Percentiles rank a stretch among this genome's conserved stretches.
These are phyloP conservation scores for Tapirus terrestris DNA, from an alignment of 2,113 vertebrate genomes.

Conservation along the genomic window DNA sequence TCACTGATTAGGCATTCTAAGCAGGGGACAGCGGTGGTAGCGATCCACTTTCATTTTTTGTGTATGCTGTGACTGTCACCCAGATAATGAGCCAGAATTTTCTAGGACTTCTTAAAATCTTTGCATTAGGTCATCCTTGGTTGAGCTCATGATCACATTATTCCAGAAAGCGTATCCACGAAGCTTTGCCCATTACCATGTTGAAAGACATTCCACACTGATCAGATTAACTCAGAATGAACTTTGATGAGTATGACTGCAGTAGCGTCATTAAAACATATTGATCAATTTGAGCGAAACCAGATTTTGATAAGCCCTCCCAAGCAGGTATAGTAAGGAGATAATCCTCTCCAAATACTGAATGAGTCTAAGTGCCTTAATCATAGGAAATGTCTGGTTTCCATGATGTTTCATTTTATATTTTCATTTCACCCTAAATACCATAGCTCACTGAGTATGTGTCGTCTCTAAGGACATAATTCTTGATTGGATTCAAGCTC, in stretches of 20 bases:
- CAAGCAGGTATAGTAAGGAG: not conserved
- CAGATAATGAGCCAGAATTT: not conserved
- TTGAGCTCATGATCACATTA: too few species aligned
- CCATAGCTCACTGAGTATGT: not conserved
- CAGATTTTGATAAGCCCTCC: not conserved
- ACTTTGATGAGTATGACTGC: fast-evolving
- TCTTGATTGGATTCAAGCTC: not conserved
- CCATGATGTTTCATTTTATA: fast-evolving
- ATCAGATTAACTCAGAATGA: not conserved
- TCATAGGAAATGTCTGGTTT: not conserved
- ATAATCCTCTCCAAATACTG: not conserved
- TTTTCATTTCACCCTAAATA: too few species aligned
- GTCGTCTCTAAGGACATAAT: too few species aligned
- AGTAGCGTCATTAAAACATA: not conserved
- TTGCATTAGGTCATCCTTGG: too few species aligned
- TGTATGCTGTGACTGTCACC: not conserved
- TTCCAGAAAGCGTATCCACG: not conserved
- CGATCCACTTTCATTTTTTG: not conserved
- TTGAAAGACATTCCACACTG: not conserved
- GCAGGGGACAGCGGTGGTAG: not conserved
- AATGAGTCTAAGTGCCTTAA: fast-evolving
- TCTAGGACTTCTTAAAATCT: not conserved
- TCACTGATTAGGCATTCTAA: fast-evolving
- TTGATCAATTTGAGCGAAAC: not conserved
- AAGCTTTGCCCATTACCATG: not conserved